Percentiles rank a stretch among this genome's conserved stretches.
Evolutionary conservation across 2,113 vertebrate genomes (phyloP).

Genomic region (Astur gentilis): DNA sequence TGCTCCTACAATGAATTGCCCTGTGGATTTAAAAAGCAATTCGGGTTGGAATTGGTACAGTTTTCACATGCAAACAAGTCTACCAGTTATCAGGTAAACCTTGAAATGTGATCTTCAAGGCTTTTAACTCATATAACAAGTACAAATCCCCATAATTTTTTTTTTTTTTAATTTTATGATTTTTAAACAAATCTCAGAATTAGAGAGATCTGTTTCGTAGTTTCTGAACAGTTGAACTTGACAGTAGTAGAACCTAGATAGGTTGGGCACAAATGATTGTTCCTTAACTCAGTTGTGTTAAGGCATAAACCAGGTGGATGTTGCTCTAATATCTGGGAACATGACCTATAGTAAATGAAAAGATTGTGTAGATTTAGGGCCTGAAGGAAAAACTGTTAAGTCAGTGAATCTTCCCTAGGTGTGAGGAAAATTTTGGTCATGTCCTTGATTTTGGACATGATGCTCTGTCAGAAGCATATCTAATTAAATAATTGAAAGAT

Average conservation of each 20-base stretch:
- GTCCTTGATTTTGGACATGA: neutral
- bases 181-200: neutral
- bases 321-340: neutral
- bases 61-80: neutral
- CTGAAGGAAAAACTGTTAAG: neutral
- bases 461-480: neutral
- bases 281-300: neutral
- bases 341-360: neutral
- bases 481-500: neutral
- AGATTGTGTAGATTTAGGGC: neutral
- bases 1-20: neutral
- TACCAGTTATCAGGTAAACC: neutral
- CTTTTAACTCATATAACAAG: neutral
- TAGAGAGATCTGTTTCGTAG: neutral
- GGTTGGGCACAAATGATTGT: neutral
- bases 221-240: neutral
- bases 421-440: neutral
- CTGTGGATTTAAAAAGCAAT: neutral
- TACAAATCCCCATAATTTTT: neutral
- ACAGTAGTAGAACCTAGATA: neutral
- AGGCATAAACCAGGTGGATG: neutral
- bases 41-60: neutral
- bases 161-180: neutral
- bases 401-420: neutral
- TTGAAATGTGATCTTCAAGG: neutral